Base-by-base conservation (phyloP, 2,797 vertebrate genomes). In the Chelonia mydas region DNA sequence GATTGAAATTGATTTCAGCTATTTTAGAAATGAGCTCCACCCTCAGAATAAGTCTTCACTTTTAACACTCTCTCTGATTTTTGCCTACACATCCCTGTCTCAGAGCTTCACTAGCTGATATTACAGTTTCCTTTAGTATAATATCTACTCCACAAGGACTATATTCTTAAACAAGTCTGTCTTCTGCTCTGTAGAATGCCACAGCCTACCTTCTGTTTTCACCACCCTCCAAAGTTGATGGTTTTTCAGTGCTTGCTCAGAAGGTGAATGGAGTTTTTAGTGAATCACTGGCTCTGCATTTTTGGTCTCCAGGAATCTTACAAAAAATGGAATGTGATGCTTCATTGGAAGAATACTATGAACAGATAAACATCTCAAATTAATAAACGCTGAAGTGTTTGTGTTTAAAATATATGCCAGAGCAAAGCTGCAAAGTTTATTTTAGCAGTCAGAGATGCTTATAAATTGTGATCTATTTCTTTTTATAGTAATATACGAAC, bases 1-100 rank as follows among this genome's bases (percentile, higher is more conserved):
- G 90, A 96, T 96, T 85, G 89, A 97, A 96, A 97, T 90, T 97
- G 96, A 97, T 97, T 97, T 95, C 94, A 97, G 94, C 96, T 97
- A 95, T 96, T 97, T 95, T 95, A 97, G 96, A 95, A 95, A 77
- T 96, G 96, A 96, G 95, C 90, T 95, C 16, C 53, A 88, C 50
- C 90, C 23, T 72, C 90, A 50, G 76, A 95, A 54, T 84, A 79
- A 92, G 93, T 91, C 86, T 91, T 96, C 92, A 77, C 65, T 91
- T 94, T 72, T 95, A 95, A 90, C 95, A 93, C 72, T 45, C 95
- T 55, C 72, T 83, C 78, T 47, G 80, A 83, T 90, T 95, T 96
- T 91, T 95, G 84, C 87, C 2, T 5, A 53, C 84, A 84, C 15
- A 65, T 41, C 37, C 65, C n/a, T 72, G 9, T 72, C 50, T 95